Evolutionary conservation across 2,888 invertebrate genomes (phyloP).

Genomic region (Sabatieria punctata): DNA sequence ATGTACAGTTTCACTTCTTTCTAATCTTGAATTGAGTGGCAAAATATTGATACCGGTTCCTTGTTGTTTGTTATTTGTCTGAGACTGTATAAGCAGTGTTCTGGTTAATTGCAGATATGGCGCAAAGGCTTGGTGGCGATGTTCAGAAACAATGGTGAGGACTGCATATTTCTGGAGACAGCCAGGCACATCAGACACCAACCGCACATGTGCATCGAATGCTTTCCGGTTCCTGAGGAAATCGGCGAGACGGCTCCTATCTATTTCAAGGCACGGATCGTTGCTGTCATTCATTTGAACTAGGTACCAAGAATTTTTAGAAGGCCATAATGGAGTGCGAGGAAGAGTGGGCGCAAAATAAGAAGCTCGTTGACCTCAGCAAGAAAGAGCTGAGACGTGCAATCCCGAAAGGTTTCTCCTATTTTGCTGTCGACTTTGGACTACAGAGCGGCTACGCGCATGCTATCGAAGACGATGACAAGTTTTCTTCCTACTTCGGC

Average conservation of each 20-base stretch:
- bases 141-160: constrained; percentile 52
- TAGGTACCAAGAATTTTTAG: constrained; percentile 32
- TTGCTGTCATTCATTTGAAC: background rate
- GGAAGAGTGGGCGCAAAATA: constrained; percentile 83
- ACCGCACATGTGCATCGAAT: constrained; percentile 72
- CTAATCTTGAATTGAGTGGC: too few relatives aligned
- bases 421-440: constrained; percentile 85
- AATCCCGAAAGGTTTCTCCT: constrained; percentile 79
- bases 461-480: constrained; percentile 77
- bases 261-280: constrained; percentile 62
- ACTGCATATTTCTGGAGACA: constrained; percentile 77
- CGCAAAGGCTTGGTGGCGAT: constrained; percentile 58
- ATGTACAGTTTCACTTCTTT: too few relatives aligned
- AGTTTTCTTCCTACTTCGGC: constrained; percentile 74
- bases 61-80: too few relatives aligned
- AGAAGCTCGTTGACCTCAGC: constrained; percentile 59
- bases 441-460: constrained; percentile 75
- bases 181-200: constrained; percentile 53
- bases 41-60: too few relatives aligned
- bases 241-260: constrained; percentile 75
- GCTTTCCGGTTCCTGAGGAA: constrained; percentile 66
- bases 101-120: constrained; percentile 48
- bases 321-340: constrained; percentile 91
- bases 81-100: too few relatives aligned
- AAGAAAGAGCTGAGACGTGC: constrained; percentile 52